phyloP scores from a whole-genome alignment of 2,797 vertebrate species.

The Tokudaia muenninki region DNA sequence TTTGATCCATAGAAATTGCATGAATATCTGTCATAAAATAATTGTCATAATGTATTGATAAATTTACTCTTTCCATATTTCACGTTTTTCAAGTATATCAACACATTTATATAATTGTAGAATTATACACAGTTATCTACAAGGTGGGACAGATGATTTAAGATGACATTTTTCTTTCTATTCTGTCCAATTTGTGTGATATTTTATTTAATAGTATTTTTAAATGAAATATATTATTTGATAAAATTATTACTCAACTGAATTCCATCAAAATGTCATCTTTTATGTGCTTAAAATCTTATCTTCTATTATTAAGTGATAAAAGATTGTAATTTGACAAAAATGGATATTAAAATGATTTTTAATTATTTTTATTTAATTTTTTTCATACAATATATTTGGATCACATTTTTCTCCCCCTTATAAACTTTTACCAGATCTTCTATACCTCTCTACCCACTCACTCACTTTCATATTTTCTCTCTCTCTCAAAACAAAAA shows the following conservation, averaged over 20 bases:
- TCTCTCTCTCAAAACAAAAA: background rate
- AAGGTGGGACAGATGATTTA: slow-evolving; percentile 78
- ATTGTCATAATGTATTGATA: slow-evolving; percentile 82
- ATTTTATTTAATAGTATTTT: slow-evolving; percentile 88
- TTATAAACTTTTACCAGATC: too few species aligned
- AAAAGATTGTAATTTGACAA: slow-evolving; percentile 89
- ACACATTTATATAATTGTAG: slow-evolving; percentile 77
- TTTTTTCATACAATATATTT: background rate
- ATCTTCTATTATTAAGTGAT: slow-evolving; percentile 88
- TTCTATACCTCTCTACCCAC: background rate
- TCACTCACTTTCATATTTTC: background rate
- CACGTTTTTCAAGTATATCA: slow-evolving; percentile 80
- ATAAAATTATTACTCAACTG: slow-evolving; percentile 88
- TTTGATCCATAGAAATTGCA: slow-evolving; percentile 53
- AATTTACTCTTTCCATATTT: slow-evolving; percentile 68
- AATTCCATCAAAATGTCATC: slow-evolving; percentile 88
- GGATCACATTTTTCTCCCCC: background rate
- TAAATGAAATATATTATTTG: slow-evolving; percentile 87
- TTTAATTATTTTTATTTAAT: slow-evolving; percentile 15
- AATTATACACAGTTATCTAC: slow-evolving; percentile 65
- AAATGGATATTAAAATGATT: slow-evolving; percentile 85
- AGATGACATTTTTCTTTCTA: slow-evolving; percentile 87
- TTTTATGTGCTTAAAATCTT: slow-evolving; percentile 87
- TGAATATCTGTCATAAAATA: slow-evolving; percentile 65
- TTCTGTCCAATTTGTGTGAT: slow-evolving; percentile 84